A percentile compares a stretch with the other conserved stretches of the same genome.
phyloP scores from a whole-genome alignment of 2,113 vertebrate genomes.

The Sinocyclocheilus anophthalmus region DNA sequence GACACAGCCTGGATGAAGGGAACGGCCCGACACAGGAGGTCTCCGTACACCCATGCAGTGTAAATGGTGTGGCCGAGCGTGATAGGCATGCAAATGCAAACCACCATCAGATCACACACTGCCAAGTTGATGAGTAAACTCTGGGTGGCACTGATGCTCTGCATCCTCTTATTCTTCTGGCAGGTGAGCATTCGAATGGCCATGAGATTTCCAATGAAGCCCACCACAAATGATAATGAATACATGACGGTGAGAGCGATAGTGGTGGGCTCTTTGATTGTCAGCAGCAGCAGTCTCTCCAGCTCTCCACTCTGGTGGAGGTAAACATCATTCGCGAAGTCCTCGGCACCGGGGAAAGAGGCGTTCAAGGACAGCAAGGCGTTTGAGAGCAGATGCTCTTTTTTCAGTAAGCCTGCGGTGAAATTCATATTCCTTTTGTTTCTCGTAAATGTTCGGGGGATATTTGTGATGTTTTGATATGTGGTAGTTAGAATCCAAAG shows the following conservation, averaged over 20 bases:
- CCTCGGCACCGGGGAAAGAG: conserved; percentile 60
- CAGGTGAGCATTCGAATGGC: conserved; percentile 84
- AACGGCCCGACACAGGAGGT: conserved; percentile 85
- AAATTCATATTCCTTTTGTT: conserved; percentile 69
- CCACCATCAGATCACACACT: conserved; percentile 89
- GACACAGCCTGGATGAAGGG: conserved; percentile 90
- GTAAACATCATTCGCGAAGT: conserved; percentile 64
- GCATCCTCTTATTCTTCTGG: conserved; percentile 72
- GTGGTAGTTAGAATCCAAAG: conserved; percentile 25
- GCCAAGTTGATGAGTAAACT: conserved; percentile 88
- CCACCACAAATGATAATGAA: conserved; percentile 83
- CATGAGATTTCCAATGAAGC: conserved; percentile 86
- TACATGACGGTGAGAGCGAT: conserved; percentile 86
- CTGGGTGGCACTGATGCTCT: conserved; percentile 84
- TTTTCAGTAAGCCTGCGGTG: background rate
- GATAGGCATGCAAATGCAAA: conserved; percentile 91
- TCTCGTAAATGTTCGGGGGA: background rate
- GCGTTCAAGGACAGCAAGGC: conserved; percentile 33
- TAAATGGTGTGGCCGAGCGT: conserved; percentile 88
- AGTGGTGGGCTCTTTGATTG: conserved; percentile 82
- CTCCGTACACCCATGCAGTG: conserved; percentile 89
- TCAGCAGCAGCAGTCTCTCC: conserved; percentile 83
- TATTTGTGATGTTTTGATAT: background rate
- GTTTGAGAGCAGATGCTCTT: conserved; percentile 5
- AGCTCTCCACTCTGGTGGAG: conserved; percentile 73